phyloP scores from a whole-genome alignment of 1,140 invertebrate genomes.

The Pogonus chalceus region DNA sequence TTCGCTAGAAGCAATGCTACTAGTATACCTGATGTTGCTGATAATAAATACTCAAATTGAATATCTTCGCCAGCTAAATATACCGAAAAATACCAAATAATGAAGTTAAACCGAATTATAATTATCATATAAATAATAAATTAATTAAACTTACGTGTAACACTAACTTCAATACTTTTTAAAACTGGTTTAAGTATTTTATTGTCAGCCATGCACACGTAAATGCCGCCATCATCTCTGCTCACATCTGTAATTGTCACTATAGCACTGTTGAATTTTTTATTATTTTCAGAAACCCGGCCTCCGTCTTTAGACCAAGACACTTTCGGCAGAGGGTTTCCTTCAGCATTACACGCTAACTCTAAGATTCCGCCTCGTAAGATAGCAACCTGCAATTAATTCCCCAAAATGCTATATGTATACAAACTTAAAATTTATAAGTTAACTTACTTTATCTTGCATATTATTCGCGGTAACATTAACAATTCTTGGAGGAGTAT shows the following conservation, averaged over 20 bases:
- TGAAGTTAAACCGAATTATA: not conserved
- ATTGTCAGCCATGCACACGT: not conserved
- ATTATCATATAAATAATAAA: not conserved
- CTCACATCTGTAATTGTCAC: not conserved
- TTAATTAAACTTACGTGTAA: not conserved
- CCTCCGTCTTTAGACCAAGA: not conserved
- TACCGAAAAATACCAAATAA: not conserved
- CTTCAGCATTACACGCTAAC: not conserved
- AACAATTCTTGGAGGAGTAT: not conserved
- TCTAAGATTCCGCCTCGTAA: not conserved
- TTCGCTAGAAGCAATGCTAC: too few relatives aligned
- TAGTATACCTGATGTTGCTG: not conserved
- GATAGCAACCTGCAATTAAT: not conserved
- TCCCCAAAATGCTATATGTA: not conserved
- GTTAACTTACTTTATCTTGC: not conserved
- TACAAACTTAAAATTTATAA: not conserved
- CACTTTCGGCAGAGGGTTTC: not conserved
- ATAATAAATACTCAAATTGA: not conserved
- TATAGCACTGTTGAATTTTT: not conserved
- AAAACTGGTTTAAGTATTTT: not conserved
- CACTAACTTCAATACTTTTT: not conserved
- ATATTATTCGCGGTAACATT: not conserved
- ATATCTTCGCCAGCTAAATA: not conserved
- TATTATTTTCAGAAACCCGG: not conserved
- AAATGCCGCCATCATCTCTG: not conserved